Evolutionary conservation across 2,113 vertebrate species (phyloP).

Genomic region (Phylloscopus trochiloides): DNA sequence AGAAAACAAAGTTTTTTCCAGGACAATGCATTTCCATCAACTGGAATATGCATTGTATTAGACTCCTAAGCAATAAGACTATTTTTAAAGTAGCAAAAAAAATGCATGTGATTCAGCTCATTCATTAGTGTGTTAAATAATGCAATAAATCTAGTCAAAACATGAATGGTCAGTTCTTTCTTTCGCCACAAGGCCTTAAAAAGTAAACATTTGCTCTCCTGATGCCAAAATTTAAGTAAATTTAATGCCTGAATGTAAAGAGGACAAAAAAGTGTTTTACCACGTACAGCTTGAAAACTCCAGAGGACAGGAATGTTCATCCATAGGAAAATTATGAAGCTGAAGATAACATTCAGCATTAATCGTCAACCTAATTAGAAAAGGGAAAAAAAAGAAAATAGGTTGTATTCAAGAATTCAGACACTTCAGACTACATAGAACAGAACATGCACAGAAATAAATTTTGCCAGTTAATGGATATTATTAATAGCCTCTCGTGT

Average conservation of each 20-base stretch:
- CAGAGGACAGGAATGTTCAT: slow-evolving; percentile 96
- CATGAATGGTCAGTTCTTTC: not conserved
- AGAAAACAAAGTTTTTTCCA: not conserved
- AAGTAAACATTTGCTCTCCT: not conserved
- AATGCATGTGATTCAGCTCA: not conserved
- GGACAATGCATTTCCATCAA: not conserved
- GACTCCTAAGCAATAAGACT: not conserved
- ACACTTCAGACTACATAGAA: not conserved
- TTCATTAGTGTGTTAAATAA: not conserved
- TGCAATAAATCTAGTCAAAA: not conserved
- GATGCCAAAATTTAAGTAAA: not conserved
- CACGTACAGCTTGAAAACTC: slow-evolving; percentile 99
- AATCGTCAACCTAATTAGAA: slow-evolving; percentile 92
- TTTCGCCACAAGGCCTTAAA: not conserved
- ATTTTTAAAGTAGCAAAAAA: not conserved
- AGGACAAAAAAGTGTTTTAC: slow-evolving; percentile 20
- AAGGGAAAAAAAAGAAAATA: not conserved
- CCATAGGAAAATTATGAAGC: slow-evolving; percentile 99
- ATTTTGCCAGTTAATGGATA: not conserved
- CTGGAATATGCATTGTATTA: not conserved
- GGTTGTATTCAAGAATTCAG: not conserved
- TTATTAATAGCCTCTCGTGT: not conserved
- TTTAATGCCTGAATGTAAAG: not conserved
- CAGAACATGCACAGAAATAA: not conserved
- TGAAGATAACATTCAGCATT: slow-evolving; percentile 99